These are phyloP conservation scores for cattle (Bos taurus) DNA, from an alignment of 2,113 vertebrate genomes.

Conservation along the genomic window DNA sequence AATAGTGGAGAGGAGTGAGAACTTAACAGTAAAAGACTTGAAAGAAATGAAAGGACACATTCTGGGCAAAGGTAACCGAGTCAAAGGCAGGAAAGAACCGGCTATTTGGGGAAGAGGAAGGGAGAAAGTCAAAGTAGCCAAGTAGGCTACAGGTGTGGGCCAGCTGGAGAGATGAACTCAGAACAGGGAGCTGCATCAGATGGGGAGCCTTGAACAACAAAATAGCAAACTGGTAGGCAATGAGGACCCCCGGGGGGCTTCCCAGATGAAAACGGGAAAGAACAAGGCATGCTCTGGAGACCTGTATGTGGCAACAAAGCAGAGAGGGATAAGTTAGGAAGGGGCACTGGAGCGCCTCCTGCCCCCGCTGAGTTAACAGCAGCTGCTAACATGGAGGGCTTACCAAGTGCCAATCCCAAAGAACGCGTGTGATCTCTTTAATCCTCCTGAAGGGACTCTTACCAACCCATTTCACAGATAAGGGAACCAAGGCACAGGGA, in stretches of 20 bases:
- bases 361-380: not conserved
- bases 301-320: not conserved
- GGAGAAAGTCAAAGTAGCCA: not conserved
- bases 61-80: not conserved
- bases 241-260: not conserved
- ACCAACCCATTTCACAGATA: not conserved
- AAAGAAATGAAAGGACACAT: not conserved
- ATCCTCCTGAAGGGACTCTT: not conserved
- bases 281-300: not conserved
- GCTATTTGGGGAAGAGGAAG: not conserved
- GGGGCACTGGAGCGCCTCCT: not conserved
- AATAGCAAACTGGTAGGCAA: not conserved
- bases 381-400: not conserved
- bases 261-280: not conserved
- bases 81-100: not conserved
- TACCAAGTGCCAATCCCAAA: no score
- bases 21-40: not conserved
- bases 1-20: not conserved
- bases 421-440: not conserved
- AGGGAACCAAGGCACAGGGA: not conserved
- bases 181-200: not conserved
- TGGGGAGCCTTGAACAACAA: not conserved
- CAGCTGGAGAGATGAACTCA: not conserved
- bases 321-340: not conserved
- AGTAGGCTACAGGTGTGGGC: not conserved